phyloP scores from a whole-genome alignment of 2,113 vertebrate species.

The Mormyrus iriodes region DNA sequence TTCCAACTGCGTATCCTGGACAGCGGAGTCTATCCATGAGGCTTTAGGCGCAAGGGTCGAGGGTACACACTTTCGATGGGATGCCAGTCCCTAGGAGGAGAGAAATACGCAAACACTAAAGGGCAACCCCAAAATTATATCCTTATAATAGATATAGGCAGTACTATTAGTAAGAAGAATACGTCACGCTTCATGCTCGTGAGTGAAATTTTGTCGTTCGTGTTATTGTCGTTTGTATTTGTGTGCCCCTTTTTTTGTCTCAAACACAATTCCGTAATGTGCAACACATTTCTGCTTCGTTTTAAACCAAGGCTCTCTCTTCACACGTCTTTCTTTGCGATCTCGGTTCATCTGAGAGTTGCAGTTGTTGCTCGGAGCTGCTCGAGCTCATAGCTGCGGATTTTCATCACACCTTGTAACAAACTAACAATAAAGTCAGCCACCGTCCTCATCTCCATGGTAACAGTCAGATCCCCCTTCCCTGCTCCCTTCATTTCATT shows the following conservation, averaged over 20 bases:
- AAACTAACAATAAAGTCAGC: conserved; percentile 50
- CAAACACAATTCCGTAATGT: background rate
- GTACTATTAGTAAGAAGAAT: background rate
- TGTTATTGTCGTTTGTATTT: background rate
- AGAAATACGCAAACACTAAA: background rate
- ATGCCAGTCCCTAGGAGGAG: background rate
- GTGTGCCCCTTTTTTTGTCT: background rate
- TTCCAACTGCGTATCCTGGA: background rate
- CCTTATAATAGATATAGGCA: background rate
- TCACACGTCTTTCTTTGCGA: background rate
- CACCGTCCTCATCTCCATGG: conserved; percentile 65
- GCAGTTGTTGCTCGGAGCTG: background rate
- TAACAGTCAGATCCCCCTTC: conserved; percentile 54
- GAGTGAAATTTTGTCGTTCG: background rate
- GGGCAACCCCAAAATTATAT: background rate
- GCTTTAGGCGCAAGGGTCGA: background rate
- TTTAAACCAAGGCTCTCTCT: background rate
- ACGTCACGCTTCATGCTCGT: background rate
- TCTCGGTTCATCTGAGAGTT: background rate
- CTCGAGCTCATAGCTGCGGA: background rate
- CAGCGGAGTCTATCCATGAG: background rate
- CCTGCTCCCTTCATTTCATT: conserved; percentile 30
- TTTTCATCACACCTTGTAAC: conserved; percentile 41
- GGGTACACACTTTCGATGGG: background rate
- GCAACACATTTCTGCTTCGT: background rate